Evolutionary conservation across 2,797 vertebrate species (phyloP).

Genomic region (Sternarchorhynchus goeldii): DNA sequence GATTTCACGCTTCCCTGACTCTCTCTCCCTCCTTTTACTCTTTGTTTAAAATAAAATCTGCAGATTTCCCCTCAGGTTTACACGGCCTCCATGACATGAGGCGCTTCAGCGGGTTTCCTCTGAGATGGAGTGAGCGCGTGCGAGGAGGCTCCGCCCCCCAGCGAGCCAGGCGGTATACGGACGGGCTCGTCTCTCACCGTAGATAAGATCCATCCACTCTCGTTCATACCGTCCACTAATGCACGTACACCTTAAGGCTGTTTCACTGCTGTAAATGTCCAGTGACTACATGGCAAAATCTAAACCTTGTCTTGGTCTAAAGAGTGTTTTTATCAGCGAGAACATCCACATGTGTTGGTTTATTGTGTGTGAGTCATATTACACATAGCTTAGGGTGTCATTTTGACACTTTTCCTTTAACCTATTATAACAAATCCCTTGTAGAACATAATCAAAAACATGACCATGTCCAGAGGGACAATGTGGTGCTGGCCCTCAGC

Average conservation of each 20-base stretch:
- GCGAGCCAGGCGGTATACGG: background rate
- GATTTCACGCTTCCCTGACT: constrained; percentile 24
- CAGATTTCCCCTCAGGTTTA: constrained; percentile 27
- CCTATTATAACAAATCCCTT: constrained; percentile 28
- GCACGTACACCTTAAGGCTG: no score
- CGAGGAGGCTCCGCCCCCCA: no score
- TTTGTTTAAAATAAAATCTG: constrained; percentile 1
- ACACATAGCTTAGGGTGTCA: background rate
- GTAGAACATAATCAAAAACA: constrained; percentile 4
- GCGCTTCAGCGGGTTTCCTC: constrained; percentile 29
- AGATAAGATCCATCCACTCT: constrained; percentile 1
- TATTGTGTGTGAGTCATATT: background rate
- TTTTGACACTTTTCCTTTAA: constrained; percentile 10
- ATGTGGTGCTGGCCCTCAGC: constrained; percentile 5
- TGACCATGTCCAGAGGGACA: constrained; percentile 23
- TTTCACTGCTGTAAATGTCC: no score
- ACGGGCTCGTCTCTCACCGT: background rate
- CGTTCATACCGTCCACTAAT: no score
- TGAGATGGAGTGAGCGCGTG: constrained; percentile 22
- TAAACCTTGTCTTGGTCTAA: no score
- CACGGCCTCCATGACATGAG: constrained; percentile 40
- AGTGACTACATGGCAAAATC: no score
- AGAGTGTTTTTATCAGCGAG: background rate
- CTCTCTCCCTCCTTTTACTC: constrained; percentile 52
- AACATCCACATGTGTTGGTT: background rate